Conservation (phyloP, 2,888 invertebrate genomes). For the Ommatoiulus sabulosus region DNA sequence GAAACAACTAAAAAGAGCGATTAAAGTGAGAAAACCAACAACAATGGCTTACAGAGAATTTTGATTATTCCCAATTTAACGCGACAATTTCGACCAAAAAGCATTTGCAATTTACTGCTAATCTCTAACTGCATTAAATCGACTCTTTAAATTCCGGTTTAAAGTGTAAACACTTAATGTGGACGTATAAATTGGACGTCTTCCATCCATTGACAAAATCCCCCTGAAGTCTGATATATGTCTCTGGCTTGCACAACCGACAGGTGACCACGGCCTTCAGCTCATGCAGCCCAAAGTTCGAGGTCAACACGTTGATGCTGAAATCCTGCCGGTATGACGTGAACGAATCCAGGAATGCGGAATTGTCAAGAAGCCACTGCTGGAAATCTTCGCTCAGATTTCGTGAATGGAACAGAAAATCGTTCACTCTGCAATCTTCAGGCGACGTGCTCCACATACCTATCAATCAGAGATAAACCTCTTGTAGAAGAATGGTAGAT, state of each 20-base stretch:
- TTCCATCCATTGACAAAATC: conserved; percentile 6
- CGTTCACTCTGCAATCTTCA: not conserved
- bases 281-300: not conserved
- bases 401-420: not conserved
- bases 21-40: no score
- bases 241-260: conserved; percentile 29
- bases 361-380: not conserved
- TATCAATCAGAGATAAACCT: not conserved
- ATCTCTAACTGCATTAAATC: not conserved
- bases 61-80: no score
- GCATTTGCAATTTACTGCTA: no score
- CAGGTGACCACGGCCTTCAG: not conserved
- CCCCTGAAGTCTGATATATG: not conserved
- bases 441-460: not conserved
- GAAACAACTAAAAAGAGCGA: no score
- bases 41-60: no score
- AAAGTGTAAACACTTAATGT: not conserved
- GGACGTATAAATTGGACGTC: not conserved
- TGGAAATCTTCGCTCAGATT: conserved; percentile 1
- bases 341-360: not conserved
- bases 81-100: no score
- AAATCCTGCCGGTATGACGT: not conserved
- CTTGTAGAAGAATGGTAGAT: not conserved
- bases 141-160: not conserved
- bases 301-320: not conserved